These are phyloP conservation scores for Orthonyx spaldingii DNA, from an alignment of 2,113 vertebrate genomes.

Conservation along the genomic window DNA sequence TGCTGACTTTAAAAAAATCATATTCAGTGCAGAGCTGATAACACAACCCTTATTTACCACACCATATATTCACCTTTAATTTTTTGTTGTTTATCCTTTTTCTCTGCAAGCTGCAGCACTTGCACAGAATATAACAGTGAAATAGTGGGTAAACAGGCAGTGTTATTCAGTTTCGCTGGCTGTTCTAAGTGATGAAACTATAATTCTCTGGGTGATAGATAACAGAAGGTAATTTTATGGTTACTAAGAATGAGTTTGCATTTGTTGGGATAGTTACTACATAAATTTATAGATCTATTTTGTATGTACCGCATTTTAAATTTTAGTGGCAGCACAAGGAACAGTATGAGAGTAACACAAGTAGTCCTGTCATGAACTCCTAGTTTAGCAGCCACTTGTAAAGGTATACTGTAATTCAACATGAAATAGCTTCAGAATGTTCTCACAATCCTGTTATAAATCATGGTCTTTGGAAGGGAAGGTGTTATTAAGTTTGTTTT, in stretches of 20 bases:
- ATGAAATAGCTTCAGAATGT: conserved; percentile 80
- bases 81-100: conserved; percentile 63
- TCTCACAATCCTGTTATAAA: conserved; percentile 79
- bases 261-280: conserved; percentile 81
- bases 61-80: conserved; percentile 64
- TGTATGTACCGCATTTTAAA: conserved; percentile 81
- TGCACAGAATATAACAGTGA: conserved; percentile 52
- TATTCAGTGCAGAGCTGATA: conserved; percentile 56
- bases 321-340: conserved; percentile 74
- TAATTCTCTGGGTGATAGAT: conserved; percentile 82
- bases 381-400: conserved; percentile 73
- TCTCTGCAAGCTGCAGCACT: conserved; percentile 52
- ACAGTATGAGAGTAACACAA: conserved; percentile 60
- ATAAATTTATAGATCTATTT: conserved; percentile 85
- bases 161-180: conserved; percentile 71
- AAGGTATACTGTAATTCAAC: conserved; percentile 81
- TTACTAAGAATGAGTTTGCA: conserved; percentile 83
- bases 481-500: conserved; percentile 79
- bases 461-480: conserved; percentile 71
- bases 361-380: conserved; percentile 65
- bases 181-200: conserved; percentile 72
- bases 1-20: conserved; percentile 35
- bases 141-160: conserved; percentile 51
- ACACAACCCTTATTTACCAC: conserved; percentile 64
- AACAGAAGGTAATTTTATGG: conserved; percentile 87